Base-by-base conservation (phyloP, 1,140 invertebrate species). In the Penaeus japonicus region DNA sequence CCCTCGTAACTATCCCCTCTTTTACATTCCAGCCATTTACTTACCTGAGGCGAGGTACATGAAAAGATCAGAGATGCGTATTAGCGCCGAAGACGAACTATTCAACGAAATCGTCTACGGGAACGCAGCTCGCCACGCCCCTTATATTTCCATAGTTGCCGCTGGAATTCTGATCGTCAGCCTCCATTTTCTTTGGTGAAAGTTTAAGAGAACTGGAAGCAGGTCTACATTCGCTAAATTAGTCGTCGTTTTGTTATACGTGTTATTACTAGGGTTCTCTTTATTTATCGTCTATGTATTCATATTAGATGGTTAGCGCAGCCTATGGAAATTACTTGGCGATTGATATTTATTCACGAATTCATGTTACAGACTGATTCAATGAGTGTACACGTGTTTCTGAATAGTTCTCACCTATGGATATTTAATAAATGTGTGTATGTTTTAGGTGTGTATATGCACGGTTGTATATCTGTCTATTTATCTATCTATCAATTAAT, bases 171-270 rank as follows among this genome's bases (percentile, higher is more conserved):
- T 85, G n/a, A 32, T 85, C 39, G 24, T 70, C 84, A 32, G 73
- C 17, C 53, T 85, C 70, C 84, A 85, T 77, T 77, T 85, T 59
- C 73, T 85, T n/a, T 85, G 84, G 84, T 85, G 84, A 85, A 78
- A 30, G 84, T 85, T 30, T 70, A 30, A 77, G 27, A 55, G 27
- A 27, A 30, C 35, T 22, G 70, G 73, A 30, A 53, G 27, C 24
- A 85, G 84, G 54, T 78, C 84, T 18, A 22, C 30, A 54, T 39
- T 78, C 24, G 22, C 32, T 78, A 65, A 53, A 10, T 5, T 85
- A 0, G 35, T 85, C n/a, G n/a, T 78, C 47, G 47, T 47, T 47
- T 12, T 47, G 47, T 47, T 47, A 47, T 47, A 47, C 15, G 15
- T 47, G 47, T 12, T 47, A 47, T 47, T 47, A 47, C 47, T 47